Percentiles rank a stretch among this genome's conserved stretches.
These are phyloP conservation scores for Acropternis orthonyx DNA, from an alignment of 2,797 vertebrate genomes.

Conservation along the genomic window DNA sequence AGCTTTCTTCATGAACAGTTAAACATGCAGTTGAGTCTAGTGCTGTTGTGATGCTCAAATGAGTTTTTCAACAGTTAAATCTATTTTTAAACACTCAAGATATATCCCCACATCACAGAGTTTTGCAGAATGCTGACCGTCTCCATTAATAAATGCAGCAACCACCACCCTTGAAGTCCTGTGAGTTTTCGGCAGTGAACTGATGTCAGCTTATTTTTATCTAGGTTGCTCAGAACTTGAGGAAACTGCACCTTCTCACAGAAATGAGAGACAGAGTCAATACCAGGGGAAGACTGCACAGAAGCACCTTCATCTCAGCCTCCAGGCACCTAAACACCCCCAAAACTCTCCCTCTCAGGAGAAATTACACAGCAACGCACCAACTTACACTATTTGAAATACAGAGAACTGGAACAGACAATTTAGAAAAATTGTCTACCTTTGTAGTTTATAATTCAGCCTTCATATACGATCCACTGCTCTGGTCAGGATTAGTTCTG, in stretches of 20 bases:
- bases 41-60: background rate
- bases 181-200: background rate
- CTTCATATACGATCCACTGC: background rate
- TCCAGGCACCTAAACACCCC: background rate
- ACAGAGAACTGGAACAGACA: background rate
- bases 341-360: background rate
- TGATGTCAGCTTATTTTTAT: constrained; percentile 3
- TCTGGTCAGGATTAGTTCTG: background rate
- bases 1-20: background rate
- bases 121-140: background rate
- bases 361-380: background rate
- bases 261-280: background rate
- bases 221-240: background rate
- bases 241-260: background rate
- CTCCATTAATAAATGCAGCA: background rate
- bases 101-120: background rate
- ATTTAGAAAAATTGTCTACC: background rate
- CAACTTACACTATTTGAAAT: background rate
- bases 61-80: background rate
- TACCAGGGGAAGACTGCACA: background rate
- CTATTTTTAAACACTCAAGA: background rate
- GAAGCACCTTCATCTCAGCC: background rate
- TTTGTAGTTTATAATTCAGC: background rate
- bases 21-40: background rate
- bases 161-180: background rate